Evolutionary conservation across 1,140 invertebrate species (phyloP), one percentile per base, ranked within the genome.

Genomic region (Patella vulgata): DNA sequence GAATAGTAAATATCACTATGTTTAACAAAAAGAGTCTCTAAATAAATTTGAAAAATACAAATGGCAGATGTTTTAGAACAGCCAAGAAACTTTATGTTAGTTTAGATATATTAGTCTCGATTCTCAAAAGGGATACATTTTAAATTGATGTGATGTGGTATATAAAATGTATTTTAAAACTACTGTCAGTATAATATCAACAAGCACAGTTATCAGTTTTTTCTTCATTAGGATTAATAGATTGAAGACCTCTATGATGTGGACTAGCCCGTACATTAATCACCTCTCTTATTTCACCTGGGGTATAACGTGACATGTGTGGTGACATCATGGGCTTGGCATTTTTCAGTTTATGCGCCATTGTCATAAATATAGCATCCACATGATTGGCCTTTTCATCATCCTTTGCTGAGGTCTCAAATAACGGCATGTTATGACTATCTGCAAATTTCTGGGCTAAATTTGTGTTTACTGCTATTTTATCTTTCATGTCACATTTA

Each of bases 341-440:
- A 63, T 79, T 81, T 65, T 82, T 82, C 61, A 84, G 63, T 61
- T 83, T 83, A 80, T 93, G 91, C 17, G 92, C 92, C 23, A 94
- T 79, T 0, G 92, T 93, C 86, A 93, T 86, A 79, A 94, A 94
- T 71, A 94, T 93, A 0, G 91, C 89, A 75, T 93, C 91, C 28
- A 94, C 90, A 79, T 92, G 91, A 80, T 93, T 88, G 64, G 88
- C 88, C 73, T 91, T 88, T 11, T 88, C 88, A 73, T 93, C 92
- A 74, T 92, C 86, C 65, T 90, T 88, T 0, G 92, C 91, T 14
- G 91, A 93, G 11, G 92, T 93, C 82, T 93, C 92, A 83, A 93
- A 93, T 42, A 92, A 81, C 82, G 84, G 91, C 91, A 93, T 92
- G 62, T 89, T 88, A 82, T 92, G 87, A 50, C 87, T 84, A 78